Percentiles rank a stretch among this genome's conserved stretches.
Evolutionary conservation across 2,888 invertebrate genomes (phyloP).

Genomic region (Idaea aversata): DNA sequence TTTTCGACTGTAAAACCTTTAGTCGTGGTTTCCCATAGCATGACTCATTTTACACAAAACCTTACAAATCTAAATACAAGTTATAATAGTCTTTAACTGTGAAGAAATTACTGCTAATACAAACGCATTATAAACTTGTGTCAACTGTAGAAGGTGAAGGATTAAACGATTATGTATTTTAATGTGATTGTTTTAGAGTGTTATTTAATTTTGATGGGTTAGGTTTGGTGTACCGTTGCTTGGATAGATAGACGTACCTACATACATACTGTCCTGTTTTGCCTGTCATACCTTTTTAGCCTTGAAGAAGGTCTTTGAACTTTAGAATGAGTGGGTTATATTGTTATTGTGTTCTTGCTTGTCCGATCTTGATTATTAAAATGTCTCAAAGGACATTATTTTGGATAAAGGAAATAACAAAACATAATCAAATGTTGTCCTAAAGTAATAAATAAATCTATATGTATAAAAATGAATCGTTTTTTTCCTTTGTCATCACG

Average conservation of each 20-base stretch:
- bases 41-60: not conserved
- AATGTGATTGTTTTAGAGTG: not conserved
- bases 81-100: not conserved
- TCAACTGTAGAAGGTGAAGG: not conserved
- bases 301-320: slow-evolving; percentile 44
- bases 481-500: no score
- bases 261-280: not conserved
- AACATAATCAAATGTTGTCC: no score
- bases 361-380: not conserved
- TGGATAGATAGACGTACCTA: not conserved
- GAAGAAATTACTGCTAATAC: not conserved
- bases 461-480: no score
- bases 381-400: not conserved
- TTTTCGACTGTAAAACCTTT: not conserved
- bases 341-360: not conserved
- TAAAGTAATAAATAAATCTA: no score
- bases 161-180: not conserved
- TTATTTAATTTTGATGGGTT: slow-evolving; percentile 8
- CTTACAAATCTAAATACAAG: not conserved
- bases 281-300: slow-evolving; percentile 22
- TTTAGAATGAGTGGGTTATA: slow-evolving; percentile 16
- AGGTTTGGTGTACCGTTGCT: not conserved
- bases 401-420: not conserved
- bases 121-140: not conserved
- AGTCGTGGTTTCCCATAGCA: not conserved